A percentile compares a stretch with the other conserved stretches of the same genome.
phyloP scores from a whole-genome alignment of 2,113 vertebrate species.

The Pseudopodoces humilis region DNA sequence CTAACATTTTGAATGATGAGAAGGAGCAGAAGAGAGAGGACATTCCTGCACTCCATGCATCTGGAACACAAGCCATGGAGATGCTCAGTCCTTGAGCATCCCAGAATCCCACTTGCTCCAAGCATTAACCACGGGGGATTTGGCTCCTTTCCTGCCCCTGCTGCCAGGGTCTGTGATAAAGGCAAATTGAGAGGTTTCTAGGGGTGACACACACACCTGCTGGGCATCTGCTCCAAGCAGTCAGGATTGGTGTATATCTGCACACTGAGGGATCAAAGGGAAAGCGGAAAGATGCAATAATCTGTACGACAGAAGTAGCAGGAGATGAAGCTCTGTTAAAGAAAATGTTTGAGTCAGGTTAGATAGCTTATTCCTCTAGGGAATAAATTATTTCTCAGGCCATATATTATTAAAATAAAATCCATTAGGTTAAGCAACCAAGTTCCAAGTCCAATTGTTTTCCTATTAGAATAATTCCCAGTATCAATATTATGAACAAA shows the following conservation, averaged over 20 bases:
- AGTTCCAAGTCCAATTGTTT: slow-evolving; percentile 31
- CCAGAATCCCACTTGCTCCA: neutral
- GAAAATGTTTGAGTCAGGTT: neutral
- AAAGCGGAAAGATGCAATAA: neutral
- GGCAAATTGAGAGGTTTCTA: neutral
- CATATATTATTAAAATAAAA: slow-evolving; percentile 38
- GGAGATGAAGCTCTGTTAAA: neutral
- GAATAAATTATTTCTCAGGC: slow-evolving; percentile 20
- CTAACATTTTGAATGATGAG: neutral
- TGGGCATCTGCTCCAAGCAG: neutral
- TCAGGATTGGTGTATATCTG: accelerated
- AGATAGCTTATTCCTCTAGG: neutral
- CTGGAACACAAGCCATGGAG: neutral
- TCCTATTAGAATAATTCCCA: slow-evolving; percentile 47
- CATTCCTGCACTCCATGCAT: accelerated
- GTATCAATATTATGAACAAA: slow-evolving; percentile 23
- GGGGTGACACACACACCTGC: neutral
- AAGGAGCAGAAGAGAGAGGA: neutral
- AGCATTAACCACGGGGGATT: accelerated
- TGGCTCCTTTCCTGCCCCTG: neutral
- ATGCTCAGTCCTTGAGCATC: neutral
- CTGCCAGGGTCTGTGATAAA: neutral
- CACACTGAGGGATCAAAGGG: neutral
- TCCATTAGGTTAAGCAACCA: slow-evolving; percentile 11
- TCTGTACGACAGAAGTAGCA: neutral